Evolutionary conservation across 2,797 vertebrate genomes (phyloP).

Genomic region (Hafferia zeledoni): DNA sequence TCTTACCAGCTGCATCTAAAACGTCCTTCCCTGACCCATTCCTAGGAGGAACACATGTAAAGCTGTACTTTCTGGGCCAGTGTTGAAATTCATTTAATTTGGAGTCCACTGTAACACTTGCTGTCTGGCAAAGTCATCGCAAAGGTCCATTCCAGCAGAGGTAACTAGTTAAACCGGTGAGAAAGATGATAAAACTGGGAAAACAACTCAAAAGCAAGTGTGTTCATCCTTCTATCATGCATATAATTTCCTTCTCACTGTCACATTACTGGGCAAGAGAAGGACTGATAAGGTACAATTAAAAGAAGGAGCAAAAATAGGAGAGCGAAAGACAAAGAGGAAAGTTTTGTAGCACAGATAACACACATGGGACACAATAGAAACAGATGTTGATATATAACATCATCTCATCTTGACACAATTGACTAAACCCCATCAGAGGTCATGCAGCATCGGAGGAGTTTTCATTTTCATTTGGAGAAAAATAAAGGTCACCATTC

Average conservation of each 20-base stretch:
- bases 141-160: neutral
- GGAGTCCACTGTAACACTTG: neutral
- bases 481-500: slow-evolving; percentile 50
- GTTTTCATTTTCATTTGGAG: slow-evolving; percentile 60
- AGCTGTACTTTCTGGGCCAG: neutral
- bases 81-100: neutral
- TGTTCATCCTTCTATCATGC: neutral
- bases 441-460: slow-evolving; percentile 15
- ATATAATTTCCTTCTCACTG: neutral
- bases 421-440: slow-evolving; percentile 16
- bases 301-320: neutral
- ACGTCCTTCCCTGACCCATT: neutral
- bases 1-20: slow-evolving; percentile 11
- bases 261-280: neutral
- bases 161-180: neutral
- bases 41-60: neutral
- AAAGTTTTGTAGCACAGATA: neutral
- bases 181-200: neutral
- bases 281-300: neutral
- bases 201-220: neutral
- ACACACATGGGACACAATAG: neutral
- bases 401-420: slow-evolving; percentile 5
- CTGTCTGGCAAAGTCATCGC: neutral
- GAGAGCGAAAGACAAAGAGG: neutral
- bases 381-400: slow-evolving; percentile 46